Evolutionary conservation across 2,888 invertebrate species (phyloP).

Genomic region (Dolichopus griseipennis): DNA sequence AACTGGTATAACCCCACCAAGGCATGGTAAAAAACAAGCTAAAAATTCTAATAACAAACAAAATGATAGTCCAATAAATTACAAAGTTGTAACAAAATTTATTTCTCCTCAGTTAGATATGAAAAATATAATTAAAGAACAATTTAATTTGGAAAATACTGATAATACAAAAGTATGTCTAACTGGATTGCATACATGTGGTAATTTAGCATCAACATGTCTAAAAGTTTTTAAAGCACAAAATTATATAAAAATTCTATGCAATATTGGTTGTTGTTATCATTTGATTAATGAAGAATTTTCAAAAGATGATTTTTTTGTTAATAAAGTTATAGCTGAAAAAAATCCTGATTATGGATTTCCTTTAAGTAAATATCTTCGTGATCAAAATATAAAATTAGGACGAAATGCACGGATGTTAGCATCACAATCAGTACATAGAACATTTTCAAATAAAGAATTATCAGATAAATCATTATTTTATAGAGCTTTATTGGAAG

Average conservation of each 20-base stretch:
- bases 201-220: conserved; percentile 66
- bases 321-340: conserved; percentile 31
- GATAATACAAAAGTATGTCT: conserved; percentile 46
- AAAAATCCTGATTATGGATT: conserved; percentile 47
- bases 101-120: conserved; percentile 54
- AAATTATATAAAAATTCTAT: conserved; percentile 50
- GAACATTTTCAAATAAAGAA: conserved; percentile 50
- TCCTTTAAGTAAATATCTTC: conserved; percentile 57
- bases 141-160: conserved; percentile 40
- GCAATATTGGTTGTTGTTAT: conserved; percentile 86
- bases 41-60: background rate
- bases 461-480: conserved; percentile 56
- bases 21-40: conserved; percentile 29
- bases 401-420: conserved; percentile 78
- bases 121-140: conserved; percentile 42
- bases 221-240: conserved; percentile 58
- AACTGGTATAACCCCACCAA: conserved; percentile 36
- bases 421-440: conserved; percentile 72
- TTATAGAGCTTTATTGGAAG: conserved; percentile 68
- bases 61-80: conserved; percentile 35
- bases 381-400: conserved; percentile 45
- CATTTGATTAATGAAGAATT: conserved; percentile 62
- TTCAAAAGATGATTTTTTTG: conserved; percentile 34
- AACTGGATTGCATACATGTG: conserved; percentile 82
- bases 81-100: conserved; percentile 54